Evolutionary conservation across 1,140 invertebrate genomes (phyloP), one percentile per base, ranked within the genome.

Genomic region (Tetraneura akinire): DNA sequence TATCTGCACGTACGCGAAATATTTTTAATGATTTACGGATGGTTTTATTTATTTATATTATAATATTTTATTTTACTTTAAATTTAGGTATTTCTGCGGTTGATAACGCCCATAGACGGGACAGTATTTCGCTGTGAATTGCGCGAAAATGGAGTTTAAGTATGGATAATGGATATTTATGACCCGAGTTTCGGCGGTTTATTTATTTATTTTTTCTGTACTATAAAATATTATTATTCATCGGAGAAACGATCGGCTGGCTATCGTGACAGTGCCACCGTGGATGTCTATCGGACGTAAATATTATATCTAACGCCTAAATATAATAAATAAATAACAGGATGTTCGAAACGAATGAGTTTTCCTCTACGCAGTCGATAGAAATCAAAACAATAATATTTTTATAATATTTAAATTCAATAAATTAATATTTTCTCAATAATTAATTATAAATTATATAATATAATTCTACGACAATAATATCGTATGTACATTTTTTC

Each of bases 111-210:
- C n/a, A n/a, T n/a, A 5, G 14, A 16, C n/a, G 42, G 37, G 29
- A 37, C n/a, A 42, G n/a, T 0, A 6, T 47, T 47, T 37, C 8
- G 21, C 42, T 37, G 13, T n/a, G 51, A 23, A 37, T 1, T 42
- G 51, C n/a, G 29, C 5, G 51, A 32, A 42, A 74, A 55, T 13
- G 71, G 29, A 74, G 42, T 74, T 74, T 74, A 57, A 57, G 51
- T n/a, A n/a, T 57, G 51, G 53, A 55, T 74, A 74, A 74, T 74
- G 26, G 71, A 74, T 55, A 74, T 74, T 74, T 74, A 74, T 74
- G 29, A n/a, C 11, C 18, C 14, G 51, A 74, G 53, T 55, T 74
- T 74, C 0, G 32, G 32, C 23, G 29, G 71, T 23, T 55, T n/a
- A n/a, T n/a, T n/a, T n/a, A n/a, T n/a, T n/a, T n/a, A n/a, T n/a